Base-by-base conservation (phyloP, 2,113 vertebrate species). In the Aegithalos caudatus region DNA sequence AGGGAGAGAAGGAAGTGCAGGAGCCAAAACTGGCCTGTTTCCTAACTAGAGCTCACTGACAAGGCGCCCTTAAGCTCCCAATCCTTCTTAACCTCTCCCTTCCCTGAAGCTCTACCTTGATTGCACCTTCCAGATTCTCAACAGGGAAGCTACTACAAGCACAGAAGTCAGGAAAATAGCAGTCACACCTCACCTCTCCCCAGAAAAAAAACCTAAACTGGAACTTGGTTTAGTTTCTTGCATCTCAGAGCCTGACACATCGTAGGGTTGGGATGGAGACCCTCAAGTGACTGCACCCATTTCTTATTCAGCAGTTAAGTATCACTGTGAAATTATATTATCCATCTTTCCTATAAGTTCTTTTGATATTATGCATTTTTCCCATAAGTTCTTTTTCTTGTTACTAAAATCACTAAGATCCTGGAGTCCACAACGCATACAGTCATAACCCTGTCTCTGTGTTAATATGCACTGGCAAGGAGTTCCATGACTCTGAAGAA, bases 11-110 rank as follows among this genome's bases (percentile, higher is more conserved):
- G 96, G 90, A 92, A 95, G 14, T 31, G 57, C 88, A 35, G 93
- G 95, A 96, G 97, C 97, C 97, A 97, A 96, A 96, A 94, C 94
- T 97, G 95, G 88, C 91, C 80, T 94, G 77, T 91, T 95, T 90
- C 94, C 91, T 83, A 96, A 94, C 91, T 53, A 90, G 61, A 93
- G 56, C 80, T 92, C 65, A 86, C 86, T 97, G 96, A 97, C 96
- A 96, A 94, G 94, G 97, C 38, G 84, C 90, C 86, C 85, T 81
- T 74, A 81, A 92, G 92, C 64, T 85, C 92, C 50, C 61, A 73
- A 25, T 60, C 54, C 57, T 88, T 48, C 67, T 93, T 94, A 95
- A 88, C 72, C 78, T 97, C 92, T 93, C 93, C 82, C 86, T 90
- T 53, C 79, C 93, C 93, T 95, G 92, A 58, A 91, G 88, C 77